A percentile compares a stretch with the other conserved stretches of the same genome.
These are phyloP conservation scores for Chlorocebus sabaeus DNA, from an alignment of 2,113 vertebrate genomes.

Conservation along the genomic window DNA sequence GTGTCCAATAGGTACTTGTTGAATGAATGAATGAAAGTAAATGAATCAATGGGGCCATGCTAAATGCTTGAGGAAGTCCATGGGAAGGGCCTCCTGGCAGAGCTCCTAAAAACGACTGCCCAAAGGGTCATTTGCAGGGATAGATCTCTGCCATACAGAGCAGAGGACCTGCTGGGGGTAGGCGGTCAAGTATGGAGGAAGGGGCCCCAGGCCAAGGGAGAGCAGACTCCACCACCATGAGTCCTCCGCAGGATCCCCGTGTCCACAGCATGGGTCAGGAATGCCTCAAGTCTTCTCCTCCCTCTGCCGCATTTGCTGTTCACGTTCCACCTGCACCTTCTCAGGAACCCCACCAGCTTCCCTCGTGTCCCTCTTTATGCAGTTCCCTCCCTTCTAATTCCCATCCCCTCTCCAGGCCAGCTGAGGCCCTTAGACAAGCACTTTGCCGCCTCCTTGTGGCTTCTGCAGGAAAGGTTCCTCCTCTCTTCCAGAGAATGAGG, in stretches of 20 bases:
- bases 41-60: background rate
- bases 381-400: background rate
- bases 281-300: background rate
- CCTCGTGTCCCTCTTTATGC: background rate
- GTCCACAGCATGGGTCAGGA: background rate
- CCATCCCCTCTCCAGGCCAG: background rate
- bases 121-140: background rate
- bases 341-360: background rate
- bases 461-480: background rate
- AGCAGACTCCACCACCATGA: background rate
- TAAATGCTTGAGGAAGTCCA: background rate
- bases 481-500: background rate
- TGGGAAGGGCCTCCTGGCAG: background rate
- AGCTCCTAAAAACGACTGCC: background rate
- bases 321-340: background rate
- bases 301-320: background rate
- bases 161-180: background rate
- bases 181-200: background rate
- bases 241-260: background rate
- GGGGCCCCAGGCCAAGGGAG: background rate
- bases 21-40: slow-evolving; percentile 31
- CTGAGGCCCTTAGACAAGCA: background rate
- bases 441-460: slow-evolving; percentile 66
- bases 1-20: background rate
- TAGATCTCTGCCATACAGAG: background rate